Evolutionary conservation across 2,797 vertebrate genomes (phyloP), one percentile per base, ranked within the genome.

Genomic region (Schizopygopsis pylzovi): DNA sequence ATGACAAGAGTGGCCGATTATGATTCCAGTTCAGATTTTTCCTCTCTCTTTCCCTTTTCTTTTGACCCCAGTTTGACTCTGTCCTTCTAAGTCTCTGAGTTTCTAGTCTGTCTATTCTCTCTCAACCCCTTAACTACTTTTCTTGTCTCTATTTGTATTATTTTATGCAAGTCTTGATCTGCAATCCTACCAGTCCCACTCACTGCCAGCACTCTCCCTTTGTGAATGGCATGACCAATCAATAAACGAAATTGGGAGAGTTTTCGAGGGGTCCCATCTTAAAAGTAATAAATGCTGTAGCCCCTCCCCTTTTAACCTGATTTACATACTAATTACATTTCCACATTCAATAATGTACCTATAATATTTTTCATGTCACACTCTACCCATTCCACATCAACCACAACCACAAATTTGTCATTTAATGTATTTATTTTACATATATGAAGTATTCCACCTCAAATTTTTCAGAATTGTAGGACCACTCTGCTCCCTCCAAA

Each of bases 1-100:
- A 96, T 96, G 95, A 94, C 91, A 91, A 95, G 95, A 93, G 96
- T 96, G 28, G 95, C 95, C 87, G 96, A 96, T 9, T 94, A 95
- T 56, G 94, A 96, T 72, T 79, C 88, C 85, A 91, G 90, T 6
- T 70, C 43, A 72, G 70, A 80, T 87, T 76, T 80, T 89, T 20
- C 71, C 73, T 75, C 18, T 75, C 91, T 87, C 85, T 91, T 91
- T 92, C 91, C 92, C 91, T 90, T 92, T 93, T 91, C 89, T 91
- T 85, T 88, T 91, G 33, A 92, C 89, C 91, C 89, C 91, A 70
- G 68, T 68, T 89, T 91, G 82, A 89, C 89, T 86, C 25, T 59
- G 28, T 79, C 79, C 73, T 88, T 45, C 39, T 54, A 56, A 83
- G 73, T 82, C 37, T 67, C 52, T 79, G 18, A 79, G 45, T 84